These are phyloP conservation scores for Neocloeon triangulifer DNA, from an alignment of 1,140 invertebrate genomes.

Conservation along the genomic window DNA sequence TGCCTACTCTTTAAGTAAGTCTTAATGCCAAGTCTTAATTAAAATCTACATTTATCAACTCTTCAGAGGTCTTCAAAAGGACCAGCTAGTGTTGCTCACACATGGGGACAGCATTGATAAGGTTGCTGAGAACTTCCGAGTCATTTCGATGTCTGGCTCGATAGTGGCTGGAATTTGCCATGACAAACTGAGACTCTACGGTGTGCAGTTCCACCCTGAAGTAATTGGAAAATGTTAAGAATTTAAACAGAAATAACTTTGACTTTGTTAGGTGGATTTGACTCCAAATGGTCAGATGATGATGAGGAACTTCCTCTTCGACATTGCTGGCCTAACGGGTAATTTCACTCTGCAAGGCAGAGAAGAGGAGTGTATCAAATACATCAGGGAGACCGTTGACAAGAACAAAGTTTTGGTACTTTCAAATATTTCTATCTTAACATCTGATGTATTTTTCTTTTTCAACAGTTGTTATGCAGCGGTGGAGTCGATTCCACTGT, in stretches of 20 bases:
- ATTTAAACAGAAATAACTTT: constrained; percentile 9
- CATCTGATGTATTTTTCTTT: neutral
- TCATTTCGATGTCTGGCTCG: constrained; percentile 61
- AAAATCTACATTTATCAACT: neutral
- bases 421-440: constrained; percentile 12
- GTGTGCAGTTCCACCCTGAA: constrained; percentile 95
- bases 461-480: constrained; percentile 59
- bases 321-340: constrained; percentile 64
- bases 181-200: constrained; percentile 78
- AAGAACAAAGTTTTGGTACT: constrained; percentile 82
- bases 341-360: constrained; percentile 73
- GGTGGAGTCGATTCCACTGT: constrained; percentile 98
- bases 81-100: constrained; percentile 79
- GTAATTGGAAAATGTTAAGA: constrained; percentile 12
- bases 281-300: constrained; percentile 79
- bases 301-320: constrained; percentile 86
- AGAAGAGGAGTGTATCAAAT: constrained; percentile 80
- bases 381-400: constrained; percentile 76
- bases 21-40: constrained; percentile 4
- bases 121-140: constrained; percentile 65
- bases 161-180: constrained; percentile 79
- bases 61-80: constrained; percentile 55
- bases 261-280: constrained; percentile 74
- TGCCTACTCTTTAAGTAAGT: constrained; percentile 86
- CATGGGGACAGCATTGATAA: constrained; percentile 92